Evolutionary conservation across 2,797 vertebrate species (phyloP).

Genomic region (Clarias pachynema): DNA sequence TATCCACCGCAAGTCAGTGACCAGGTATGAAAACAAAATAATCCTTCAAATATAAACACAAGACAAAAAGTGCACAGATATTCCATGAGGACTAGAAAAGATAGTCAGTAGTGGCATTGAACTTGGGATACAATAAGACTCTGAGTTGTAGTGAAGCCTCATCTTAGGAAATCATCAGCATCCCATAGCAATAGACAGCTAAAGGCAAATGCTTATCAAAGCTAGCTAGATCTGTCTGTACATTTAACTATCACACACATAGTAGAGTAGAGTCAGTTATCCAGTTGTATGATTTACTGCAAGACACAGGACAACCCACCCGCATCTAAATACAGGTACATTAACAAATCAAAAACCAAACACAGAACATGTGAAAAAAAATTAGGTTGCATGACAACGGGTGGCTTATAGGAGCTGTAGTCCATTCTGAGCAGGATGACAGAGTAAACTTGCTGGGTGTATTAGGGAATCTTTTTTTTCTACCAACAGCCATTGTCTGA

Average conservation of each 20-base stretch:
- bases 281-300: too few species aligned
- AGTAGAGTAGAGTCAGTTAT: neutral
- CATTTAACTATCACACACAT: neutral
- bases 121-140: neutral
- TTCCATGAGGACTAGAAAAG: neutral
- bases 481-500: neutral
- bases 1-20: slow-evolving; percentile 23
- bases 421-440: too few species aligned
- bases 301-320: too few species aligned
- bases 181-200: neutral
- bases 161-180: too few species aligned
- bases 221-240: neutral
- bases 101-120: neutral
- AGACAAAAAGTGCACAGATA: neutral
- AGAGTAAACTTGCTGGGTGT: neutral
- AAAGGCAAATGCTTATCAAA: neutral
- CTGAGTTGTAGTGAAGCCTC: neutral
- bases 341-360: too few species aligned
- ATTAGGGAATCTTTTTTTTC: neutral
- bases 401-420: too few species aligned
- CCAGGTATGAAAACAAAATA: neutral
- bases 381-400: too few species aligned
- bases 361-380: too few species aligned
- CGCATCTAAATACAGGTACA: too few species aligned
- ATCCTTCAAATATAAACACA: neutral